phyloP scores from a whole-genome alignment of 2,888 invertebrate species.

The Oegoconia quadripuncta region DNA sequence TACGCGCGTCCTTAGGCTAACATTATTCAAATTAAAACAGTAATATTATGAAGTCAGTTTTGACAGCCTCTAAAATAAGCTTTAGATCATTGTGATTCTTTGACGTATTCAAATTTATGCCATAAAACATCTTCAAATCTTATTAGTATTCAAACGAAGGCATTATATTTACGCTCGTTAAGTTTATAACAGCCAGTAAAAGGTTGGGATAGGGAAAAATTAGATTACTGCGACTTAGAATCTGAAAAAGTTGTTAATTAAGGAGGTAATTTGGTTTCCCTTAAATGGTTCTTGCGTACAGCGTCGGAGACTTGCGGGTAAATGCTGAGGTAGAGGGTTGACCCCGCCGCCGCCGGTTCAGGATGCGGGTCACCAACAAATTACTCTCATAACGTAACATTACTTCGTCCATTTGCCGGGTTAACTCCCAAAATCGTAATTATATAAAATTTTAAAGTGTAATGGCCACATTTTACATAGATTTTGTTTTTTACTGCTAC shows the following conservation, averaged over 20 bases:
- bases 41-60: conserved; percentile 45
- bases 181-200: not conserved
- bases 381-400: conserved; percentile 2
- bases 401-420: not conserved
- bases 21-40: conserved; percentile 53
- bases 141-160: conserved; percentile 20
- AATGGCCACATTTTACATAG: no score
- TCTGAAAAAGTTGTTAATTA: conserved; percentile 5
- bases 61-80: conserved; percentile 29
- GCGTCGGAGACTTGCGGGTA: not conserved
- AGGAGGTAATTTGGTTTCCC: conserved; percentile 4
- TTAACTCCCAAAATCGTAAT: no score
- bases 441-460: not conserved
- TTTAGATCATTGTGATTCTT: conserved; percentile 25
- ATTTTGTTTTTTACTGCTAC: no score
- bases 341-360: not conserved
- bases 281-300: not conserved
- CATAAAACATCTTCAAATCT: conserved; percentile 27
- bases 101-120: conserved; percentile 31
- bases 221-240: not conserved
- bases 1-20: conserved; percentile 26
- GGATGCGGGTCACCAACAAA: conserved; percentile 5
- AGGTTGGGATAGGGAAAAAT: conserved; percentile 4
- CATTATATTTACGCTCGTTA: conserved; percentile 5
- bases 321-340: not conserved